Evolutionary conservation across 2,113 vertebrate species (phyloP), one percentile per base, ranked within the genome.

Genomic region (Crocuta crocuta): DNA sequence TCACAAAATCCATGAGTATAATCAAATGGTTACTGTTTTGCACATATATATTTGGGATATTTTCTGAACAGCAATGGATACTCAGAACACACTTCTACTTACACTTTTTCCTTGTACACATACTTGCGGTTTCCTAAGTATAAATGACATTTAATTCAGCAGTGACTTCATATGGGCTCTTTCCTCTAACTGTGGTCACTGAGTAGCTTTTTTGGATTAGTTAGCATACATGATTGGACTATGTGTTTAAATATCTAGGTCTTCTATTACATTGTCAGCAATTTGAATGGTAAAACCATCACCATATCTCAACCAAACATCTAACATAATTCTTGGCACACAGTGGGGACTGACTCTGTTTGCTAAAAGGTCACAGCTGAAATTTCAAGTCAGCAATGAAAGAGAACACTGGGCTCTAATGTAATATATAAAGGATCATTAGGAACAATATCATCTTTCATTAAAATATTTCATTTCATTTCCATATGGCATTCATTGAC

Each of bases 331-430:
- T 61, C 63, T 74, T 95, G 58, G 76, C 13, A 83, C 16, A 5
- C 7, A 13, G 48, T 48, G 11, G 53, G 35, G 9, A 15, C 39
- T 79, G 45, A 48, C 65, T 84, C 87, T 68, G 82, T 88, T 91
- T 88, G 35, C 76, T 89, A 3, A 96, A 95, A 96, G 31, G 19
- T 84, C 45, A 74, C 15, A 84, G 73, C 2, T 88, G 66, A 97
- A 55, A 26, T 95, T 87, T 83, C 65, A 89, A 84, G 55, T 81
- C 24, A 85, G 9, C 33, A 43, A 55, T 81, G 39, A 43, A 71
- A 96, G 83, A 90, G 50, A 79, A 83, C 35, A 71, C 26, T 73
- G 23, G 48, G 5, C 17, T 86, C 35, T 35, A 16, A 85, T 11
- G n/a, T 50, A 91, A 93, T 53, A 94, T 31, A 11, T 63, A 70